phyloP scores from a whole-genome alignment of 2,888 invertebrate genomes.

The Keiferia lycopersicella region DNA sequence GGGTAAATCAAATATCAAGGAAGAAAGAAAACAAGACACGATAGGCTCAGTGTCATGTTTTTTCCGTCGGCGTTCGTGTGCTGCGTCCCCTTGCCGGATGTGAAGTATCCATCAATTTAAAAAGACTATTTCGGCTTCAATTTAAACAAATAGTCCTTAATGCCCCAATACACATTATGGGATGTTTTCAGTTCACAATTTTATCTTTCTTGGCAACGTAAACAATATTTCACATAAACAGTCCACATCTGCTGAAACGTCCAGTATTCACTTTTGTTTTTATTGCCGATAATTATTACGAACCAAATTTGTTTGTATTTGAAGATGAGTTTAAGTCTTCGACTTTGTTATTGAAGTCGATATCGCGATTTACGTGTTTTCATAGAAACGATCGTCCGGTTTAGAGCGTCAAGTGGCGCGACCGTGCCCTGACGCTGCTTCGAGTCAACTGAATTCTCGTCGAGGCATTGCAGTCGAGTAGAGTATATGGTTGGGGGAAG shows the following conservation, averaged over 20 bases:
- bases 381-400: constrained; percentile 67
- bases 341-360: constrained; percentile 56
- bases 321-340: constrained; percentile 40
- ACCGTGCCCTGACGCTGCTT: constrained; percentile 74
- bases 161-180: constrained; percentile 55
- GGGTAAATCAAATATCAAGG: constrained; percentile 74
- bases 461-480: constrained; percentile 73
- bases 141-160: constrained; percentile 64
- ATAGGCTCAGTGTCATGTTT: constrained; percentile 78
- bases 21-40: constrained; percentile 76
- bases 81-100: constrained; percentile 73
- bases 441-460: constrained; percentile 71
- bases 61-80: constrained; percentile 76
- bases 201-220: constrained; percentile 43
- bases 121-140: constrained; percentile 61
- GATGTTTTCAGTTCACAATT: constrained; percentile 49
- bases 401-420: constrained; percentile 70
- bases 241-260: constrained; percentile 50
- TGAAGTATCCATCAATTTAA: constrained; percentile 78
- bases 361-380: constrained; percentile 69
- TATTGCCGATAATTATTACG: constrained; percentile 21
- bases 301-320: background rate
- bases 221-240: constrained; percentile 55
- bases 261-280: constrained; percentile 29
- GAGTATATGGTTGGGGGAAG: constrained; percentile 66